Base-by-base conservation (phyloP, 2,797 vertebrate species). In the Xerus rutilus region DNA sequence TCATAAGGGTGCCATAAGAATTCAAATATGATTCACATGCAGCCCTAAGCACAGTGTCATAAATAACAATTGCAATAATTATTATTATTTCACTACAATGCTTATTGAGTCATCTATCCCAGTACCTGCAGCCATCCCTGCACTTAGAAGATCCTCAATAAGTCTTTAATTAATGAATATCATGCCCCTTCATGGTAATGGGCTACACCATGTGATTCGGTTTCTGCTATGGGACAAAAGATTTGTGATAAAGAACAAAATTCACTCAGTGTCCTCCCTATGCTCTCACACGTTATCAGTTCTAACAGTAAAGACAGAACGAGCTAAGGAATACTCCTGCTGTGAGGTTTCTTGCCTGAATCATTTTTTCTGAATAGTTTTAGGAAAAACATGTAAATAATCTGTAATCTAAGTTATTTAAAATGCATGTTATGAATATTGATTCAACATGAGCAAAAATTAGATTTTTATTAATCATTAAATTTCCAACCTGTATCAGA, bases 141-240 rank as follows among this genome's bases (percentile, higher is more conserved):
- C n/a, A 39, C 1, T 7, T 32, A n/a, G 25, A 62, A 76, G 17
- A 6, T 15, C 45, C 32, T 43, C 57, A 4, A 35, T 9, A 69
- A n/a, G 7, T 25, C 3, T 14, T 25, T 28, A 65, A 0, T 14
- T 62, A 49, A 21, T n/a, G 67, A 52, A 13, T 1, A 45, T 39
- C 43, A 17, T 39, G 30, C 35, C 3, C 9, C 91, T 54, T 28
- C n/a, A 7, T 5, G 57, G 20, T n/a, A n/a, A 43, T 3, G 11
- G 43, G 32, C 35, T 0, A 1, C 32, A 21, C 12, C 0, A 2
- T 13, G 25, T 45, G 43, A 5, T 59, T 20, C 10, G 0, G 49
- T 45, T 73, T n/a, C 69, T 28, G 39, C 39, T 3, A 4, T 0
- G 20, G 45, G 43, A 15, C 4, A 57, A 39, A 39, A 35, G 25